Conservation (phyloP, 53 echinoderm and acorn worm species). For the Astropecten irregularis region DNA sequence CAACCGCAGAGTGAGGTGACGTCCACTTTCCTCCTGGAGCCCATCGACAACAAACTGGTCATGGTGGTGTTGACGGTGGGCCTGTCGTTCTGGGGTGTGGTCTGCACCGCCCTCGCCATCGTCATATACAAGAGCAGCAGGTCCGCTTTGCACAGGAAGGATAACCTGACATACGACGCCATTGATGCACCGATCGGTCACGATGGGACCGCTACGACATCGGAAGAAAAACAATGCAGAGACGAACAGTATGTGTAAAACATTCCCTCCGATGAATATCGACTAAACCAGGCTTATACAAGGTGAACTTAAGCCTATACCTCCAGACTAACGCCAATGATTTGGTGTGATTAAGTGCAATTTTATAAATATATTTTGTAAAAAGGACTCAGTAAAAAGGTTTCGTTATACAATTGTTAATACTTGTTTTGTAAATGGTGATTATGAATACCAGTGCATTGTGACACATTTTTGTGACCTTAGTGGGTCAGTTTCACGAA, state of each 20-base stretch:
- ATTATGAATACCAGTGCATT: too few species aligned
- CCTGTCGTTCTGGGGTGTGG: slow-evolving; percentile 48
- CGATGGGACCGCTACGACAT: neutral
- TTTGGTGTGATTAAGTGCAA: too few species aligned
- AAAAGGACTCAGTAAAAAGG: too few species aligned
- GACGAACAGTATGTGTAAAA: neutral
- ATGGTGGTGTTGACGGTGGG: slow-evolving; percentile 23
- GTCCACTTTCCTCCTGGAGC: neutral
- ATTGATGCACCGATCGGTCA: neutral
- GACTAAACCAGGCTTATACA: too few species aligned
- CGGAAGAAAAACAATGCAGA: neutral
- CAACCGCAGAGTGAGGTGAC: neutral
- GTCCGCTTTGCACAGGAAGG: neutral
- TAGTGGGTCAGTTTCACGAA: too few species aligned
- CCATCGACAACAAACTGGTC: slow-evolving; percentile 35
- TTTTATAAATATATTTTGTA: too few species aligned
- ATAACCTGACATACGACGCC: slow-evolving; percentile 19
- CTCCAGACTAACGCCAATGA: too few species aligned
- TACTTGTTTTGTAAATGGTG: too few species aligned
- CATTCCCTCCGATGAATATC: too few species aligned
- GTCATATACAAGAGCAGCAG: slow-evolving; percentile 33
- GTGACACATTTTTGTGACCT: too few species aligned
- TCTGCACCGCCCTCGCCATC: neutral
- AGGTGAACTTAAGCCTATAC: too few species aligned
- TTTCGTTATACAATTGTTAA: too few species aligned